A percentile compares a stretch with the other conserved stretches of the same genome.
Evolutionary conservation across 2,797 vertebrate genomes (phyloP).

Genomic region (Strix occidentalis): DNA sequence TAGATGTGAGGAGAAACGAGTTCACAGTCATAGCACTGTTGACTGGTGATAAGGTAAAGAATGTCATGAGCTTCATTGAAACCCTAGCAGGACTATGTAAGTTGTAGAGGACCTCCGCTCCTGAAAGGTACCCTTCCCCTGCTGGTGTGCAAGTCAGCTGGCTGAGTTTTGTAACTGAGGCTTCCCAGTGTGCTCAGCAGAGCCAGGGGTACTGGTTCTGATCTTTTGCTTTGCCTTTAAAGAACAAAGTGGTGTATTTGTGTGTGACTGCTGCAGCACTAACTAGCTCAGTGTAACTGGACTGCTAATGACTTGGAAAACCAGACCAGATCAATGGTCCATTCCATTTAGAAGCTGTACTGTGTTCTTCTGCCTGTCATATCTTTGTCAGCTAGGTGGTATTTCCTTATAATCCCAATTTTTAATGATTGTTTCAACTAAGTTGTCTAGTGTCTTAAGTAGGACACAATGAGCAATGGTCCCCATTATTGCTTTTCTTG

Average conservation of each 20-base stretch:
- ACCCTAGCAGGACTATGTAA: neutral
- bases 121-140: neutral
- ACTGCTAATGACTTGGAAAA: constrained; percentile 3
- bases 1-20: neutral
- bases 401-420: neutral
- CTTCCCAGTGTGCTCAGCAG: neutral
- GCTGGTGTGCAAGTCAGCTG: neutral
- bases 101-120: neutral
- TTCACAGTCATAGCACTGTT: neutral
- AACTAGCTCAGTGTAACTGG: neutral
- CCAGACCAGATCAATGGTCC: neutral
- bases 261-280: neutral
- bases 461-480: neutral
- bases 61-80: neutral
- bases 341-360: neutral
- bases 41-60: neutral
- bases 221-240: neutral
- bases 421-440: constrained; percentile 30
- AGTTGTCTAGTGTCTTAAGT: neutral
- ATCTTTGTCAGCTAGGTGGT: neutral
- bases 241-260: neutral
- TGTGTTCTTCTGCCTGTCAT: neutral
- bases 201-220: neutral
- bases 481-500: neutral
- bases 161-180: neutral